Conservation (phyloP, 2,888 invertebrate genomes). For the Chrysolina americana region DNA sequence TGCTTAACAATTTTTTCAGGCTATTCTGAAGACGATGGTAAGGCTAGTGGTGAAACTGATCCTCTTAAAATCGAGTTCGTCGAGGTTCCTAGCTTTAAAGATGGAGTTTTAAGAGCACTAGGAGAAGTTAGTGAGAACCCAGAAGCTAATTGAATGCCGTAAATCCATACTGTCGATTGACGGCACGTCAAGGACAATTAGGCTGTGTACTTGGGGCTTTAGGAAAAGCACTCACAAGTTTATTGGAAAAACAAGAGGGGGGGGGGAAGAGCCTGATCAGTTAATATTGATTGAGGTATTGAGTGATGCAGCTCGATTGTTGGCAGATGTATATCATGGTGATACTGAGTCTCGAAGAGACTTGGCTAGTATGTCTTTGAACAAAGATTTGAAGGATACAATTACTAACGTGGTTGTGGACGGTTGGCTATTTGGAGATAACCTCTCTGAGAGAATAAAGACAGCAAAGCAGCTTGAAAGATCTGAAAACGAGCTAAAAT, state of each 20-base stretch:
- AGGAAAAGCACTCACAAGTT: too few species aligned
- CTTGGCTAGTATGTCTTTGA: too few species aligned
- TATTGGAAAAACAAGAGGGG: not conserved
- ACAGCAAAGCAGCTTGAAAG: not conserved
- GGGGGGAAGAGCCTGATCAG: not conserved
- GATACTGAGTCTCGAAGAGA: too few species aligned
- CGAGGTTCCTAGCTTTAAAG: not conserved
- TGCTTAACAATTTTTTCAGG: not conserved
- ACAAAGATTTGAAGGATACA: too few species aligned
- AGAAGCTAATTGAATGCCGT: too few species aligned
- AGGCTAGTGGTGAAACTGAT: not conserved
- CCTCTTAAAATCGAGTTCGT: conserved; percentile 4
- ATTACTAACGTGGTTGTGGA: not conserved
- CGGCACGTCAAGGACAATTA: too few species aligned
- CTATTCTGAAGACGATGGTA: conserved; percentile 1
- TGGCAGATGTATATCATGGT: too few species aligned
- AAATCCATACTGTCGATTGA: not conserved
- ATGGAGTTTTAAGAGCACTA: not conserved
- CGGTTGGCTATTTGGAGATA: not conserved
- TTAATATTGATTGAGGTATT: not conserved
- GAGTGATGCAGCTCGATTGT: not conserved
- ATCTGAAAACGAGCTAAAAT: not conserved
- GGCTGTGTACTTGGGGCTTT: too few species aligned
- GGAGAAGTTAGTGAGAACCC: too few species aligned
- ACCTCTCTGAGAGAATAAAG: not conserved